A percentile compares a stretch with the other conserved stretches of the same genome.
Conservation (phyloP, 2,797 vertebrate genomes). For the Phrynocephalus forsythii region DNA sequence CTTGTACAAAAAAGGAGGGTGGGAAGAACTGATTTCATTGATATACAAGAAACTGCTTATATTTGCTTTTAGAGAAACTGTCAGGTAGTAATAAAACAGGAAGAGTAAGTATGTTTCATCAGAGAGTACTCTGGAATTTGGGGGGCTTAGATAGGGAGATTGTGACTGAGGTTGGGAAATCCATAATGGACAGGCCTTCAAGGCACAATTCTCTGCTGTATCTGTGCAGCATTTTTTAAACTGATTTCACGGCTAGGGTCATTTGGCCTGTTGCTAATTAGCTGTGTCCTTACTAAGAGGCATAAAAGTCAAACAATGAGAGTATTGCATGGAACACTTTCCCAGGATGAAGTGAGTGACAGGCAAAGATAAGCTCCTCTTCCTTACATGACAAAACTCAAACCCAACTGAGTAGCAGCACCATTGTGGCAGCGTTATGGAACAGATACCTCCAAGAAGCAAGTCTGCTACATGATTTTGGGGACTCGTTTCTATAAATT, state of each 20-base stretch:
- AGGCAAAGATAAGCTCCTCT: not conserved
- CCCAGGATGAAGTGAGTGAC: not conserved
- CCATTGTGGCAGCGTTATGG: too few relatives aligned
- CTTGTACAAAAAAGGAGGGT: too few relatives aligned
- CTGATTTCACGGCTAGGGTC: conserved; percentile 42
- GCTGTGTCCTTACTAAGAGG: conserved; percentile 39
- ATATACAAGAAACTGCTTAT: conserved; percentile 6
- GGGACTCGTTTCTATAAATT: too few relatives aligned
- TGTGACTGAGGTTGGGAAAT: not conserved
- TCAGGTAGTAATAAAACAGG: not conserved
- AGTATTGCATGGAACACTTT: not conserved
- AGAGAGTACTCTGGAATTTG: not conserved
- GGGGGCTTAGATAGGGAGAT: conserved; percentile 3
- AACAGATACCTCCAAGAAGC: too few relatives aligned
- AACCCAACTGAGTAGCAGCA: too few relatives aligned
- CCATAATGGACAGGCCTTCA: conserved; percentile 13
- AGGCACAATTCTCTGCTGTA: conserved; percentile 28
- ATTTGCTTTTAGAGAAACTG: not conserved
- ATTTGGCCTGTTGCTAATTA: conserved; percentile 52
- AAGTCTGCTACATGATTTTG: too few relatives aligned
- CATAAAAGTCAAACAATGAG: conserved; percentile 48
- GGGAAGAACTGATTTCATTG: too few relatives aligned
- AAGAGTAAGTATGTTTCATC: fast-evolving
- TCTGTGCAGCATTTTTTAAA: conserved; percentile 31
- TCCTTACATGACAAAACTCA: not conserved